Evolutionary conservation across 2,888 invertebrate genomes (phyloP).

Genomic region (Cacoxenus indagator): DNA sequence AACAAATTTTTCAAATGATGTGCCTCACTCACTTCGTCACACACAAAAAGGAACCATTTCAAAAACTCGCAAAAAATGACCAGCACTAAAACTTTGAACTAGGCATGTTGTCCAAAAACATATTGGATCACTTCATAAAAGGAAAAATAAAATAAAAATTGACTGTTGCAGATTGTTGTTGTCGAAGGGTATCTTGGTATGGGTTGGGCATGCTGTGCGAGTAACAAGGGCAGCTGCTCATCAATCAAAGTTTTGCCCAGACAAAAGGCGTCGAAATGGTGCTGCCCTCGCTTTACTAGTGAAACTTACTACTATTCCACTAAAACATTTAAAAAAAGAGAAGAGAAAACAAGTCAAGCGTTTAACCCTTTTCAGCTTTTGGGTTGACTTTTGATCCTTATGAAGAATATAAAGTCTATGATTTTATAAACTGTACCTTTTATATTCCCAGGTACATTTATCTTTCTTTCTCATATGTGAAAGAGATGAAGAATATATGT

Average conservation of each 20-base stretch:
- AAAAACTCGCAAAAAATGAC: background rate
- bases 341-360: background rate
- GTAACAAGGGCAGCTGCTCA: background rate
- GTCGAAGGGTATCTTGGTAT: background rate
- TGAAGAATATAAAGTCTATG: no score
- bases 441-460: no score
- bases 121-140: background rate
- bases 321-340: no score
- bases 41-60: no score
- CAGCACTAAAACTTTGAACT: background rate
- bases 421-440: no score
- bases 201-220: background rate
- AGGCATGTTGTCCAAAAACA: background rate
- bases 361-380: background rate
- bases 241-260: constrained; percentile 9
- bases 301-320: background rate
- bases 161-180: background rate
- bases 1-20: constrained; percentile 32
- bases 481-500: no score
- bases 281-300: background rate
- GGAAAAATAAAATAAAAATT: background rate
- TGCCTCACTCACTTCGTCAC: background rate
- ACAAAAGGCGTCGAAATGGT: background rate
- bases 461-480: no score
- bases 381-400: background rate